Evolutionary conservation across 1,140 invertebrate genomes (phyloP).

Genomic region (Oreohelix idahoensis): DNA sequence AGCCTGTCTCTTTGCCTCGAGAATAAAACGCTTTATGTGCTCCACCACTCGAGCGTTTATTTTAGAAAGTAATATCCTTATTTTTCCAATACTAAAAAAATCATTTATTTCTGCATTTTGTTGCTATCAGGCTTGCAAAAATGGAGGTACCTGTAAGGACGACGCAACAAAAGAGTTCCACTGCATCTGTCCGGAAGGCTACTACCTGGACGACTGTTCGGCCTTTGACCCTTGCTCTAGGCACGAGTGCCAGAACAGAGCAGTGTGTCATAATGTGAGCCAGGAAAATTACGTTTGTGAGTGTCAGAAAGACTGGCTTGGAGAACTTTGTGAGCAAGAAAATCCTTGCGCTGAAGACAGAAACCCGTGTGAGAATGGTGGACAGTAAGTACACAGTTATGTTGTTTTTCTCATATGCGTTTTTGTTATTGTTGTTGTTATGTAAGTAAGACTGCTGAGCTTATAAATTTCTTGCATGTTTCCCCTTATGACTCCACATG

Average conservation of each 20-base stretch:
- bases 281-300: not conserved
- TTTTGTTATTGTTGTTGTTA: too few species aligned
- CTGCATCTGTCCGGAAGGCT: not conserved
- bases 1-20: too few species aligned
- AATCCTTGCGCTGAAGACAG: not conserved
- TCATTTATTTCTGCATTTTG: too few species aligned
- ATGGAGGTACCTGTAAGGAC: not conserved
- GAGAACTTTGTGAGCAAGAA: not conserved
- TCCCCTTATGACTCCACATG: too few species aligned
- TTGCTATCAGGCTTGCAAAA: slow-evolving; percentile 14
- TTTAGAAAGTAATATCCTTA: too few species aligned
- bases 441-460: too few species aligned
- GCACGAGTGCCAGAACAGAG: slow-evolving; percentile 14
- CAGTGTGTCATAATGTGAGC: not conserved
- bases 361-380: not conserved
- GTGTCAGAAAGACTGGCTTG: slow-evolving; percentile 12
- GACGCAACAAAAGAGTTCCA: not conserved
- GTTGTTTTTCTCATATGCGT: too few species aligned
- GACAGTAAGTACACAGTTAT: slow-evolving; percentile 17
- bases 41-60: too few species aligned
- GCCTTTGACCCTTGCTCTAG: slow-evolving; percentile 15
- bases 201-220: not conserved
- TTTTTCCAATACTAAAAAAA: too few species aligned
- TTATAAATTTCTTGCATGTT: too few species aligned
- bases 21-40: too few species aligned